These are phyloP conservation scores for Linyphia triangularis DNA, from an alignment of 2,888 invertebrate genomes.

Conservation along the genomic window DNA sequence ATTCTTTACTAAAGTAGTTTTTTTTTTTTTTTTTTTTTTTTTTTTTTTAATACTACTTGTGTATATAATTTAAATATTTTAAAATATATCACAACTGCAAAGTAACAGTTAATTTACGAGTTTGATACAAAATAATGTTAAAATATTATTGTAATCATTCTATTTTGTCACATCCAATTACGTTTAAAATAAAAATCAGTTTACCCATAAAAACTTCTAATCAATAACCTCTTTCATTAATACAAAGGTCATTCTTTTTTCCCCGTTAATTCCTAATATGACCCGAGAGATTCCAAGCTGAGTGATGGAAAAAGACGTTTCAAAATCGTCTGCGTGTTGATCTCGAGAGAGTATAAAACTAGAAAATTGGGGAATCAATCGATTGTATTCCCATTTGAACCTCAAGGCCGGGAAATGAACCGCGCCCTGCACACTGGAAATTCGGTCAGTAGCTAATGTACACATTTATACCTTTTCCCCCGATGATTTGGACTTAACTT, in stretches of 20 bases:
- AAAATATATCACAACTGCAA: too few relatives aligned
- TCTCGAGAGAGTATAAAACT: constrained; percentile 33
- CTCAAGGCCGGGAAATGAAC: constrained; percentile 56
- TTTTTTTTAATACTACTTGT: too few relatives aligned
- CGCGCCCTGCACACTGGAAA: constrained; percentile 49
- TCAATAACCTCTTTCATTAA: constrained; percentile 23
- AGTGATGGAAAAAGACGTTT: constrained; percentile 59
- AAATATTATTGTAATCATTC: too few relatives aligned
- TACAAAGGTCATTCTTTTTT: neutral
- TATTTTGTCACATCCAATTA: too few relatives aligned
- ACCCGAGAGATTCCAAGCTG: constrained; percentile 38
- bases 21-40: too few relatives aligned
- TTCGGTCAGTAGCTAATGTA: constrained; percentile 61
- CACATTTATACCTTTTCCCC: constrained; percentile 10
- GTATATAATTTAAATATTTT: too few relatives aligned
- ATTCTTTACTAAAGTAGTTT: too few relatives aligned
- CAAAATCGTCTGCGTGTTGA: constrained; percentile 57
- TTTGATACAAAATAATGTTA: too few relatives aligned
- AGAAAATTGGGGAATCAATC: constrained; percentile 20
- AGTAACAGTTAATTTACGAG: too few relatives aligned
- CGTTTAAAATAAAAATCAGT: neutral
- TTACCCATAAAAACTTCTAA: too few relatives aligned
- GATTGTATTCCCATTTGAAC: constrained; percentile 56
- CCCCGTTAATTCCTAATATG: constrained; percentile 6
- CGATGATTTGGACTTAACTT: neutral